Evolutionary conservation across 2,888 invertebrate genomes (phyloP), one percentile per base, ranked within the genome.

Genomic region (Cylindroiulus punctatus): DNA sequence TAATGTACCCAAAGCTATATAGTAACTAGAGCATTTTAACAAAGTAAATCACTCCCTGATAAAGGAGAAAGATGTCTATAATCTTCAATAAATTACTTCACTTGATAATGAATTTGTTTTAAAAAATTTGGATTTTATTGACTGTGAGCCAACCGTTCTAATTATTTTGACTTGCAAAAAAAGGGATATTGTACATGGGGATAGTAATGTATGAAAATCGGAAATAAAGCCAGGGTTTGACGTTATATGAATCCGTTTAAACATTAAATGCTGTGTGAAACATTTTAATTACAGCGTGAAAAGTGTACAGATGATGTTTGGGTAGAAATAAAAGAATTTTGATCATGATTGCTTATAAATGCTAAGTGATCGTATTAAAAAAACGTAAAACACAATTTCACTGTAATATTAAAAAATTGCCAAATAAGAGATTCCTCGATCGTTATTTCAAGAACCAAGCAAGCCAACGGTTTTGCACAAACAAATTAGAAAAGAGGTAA

Each of bases 341-440:
- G 76, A 76, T 76, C 76, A 76, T 76, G 76, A 76, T 30, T 76
- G 76, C 76, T 76, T 76, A 76, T 76, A 76, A 76, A 76, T 76
- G 76, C 26, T 76, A 76, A 76, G 76, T 76, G 76, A 76, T 76
- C 76, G 12, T 76, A n/a, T 30, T 52, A 52, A 76, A 30, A 57
- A 76, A 76, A 76, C 26, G 26, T 76, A 26, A 26, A 76, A 76
- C 26, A 76, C 76, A 76, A 76, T 12, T 26, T 65, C 76, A 14
- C 30, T 30, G 30, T 76, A 76, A 30, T 76, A 10, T 30, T 76
- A 17, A 76, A 76, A 19, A 76, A 30, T 14, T 76, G 76, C 30
- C 76, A 76, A 26, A 30, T 76, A 76, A 76, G 76, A 76, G 76
- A 76, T 76, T 76, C 65, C 76, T 76, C 26, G n/a, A n/a, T n/a